These are phyloP conservation scores for Eriosoma lanigerum DNA, from an alignment of 1,140 invertebrate genomes.

Conservation along the genomic window DNA sequence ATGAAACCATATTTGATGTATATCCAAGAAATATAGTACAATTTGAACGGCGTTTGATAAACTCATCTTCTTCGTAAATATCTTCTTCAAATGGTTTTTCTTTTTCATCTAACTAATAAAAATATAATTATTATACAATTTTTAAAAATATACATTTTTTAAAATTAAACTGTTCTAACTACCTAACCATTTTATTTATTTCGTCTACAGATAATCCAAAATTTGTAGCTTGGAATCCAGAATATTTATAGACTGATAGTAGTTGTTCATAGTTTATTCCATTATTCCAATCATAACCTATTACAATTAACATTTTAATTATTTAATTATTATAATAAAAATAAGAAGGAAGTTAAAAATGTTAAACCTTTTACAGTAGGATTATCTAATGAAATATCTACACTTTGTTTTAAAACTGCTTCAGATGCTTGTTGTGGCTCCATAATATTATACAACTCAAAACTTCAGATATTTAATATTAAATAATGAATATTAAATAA, in stretches of 20 bases:
- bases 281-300: slow-evolving; percentile 90
- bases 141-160: too few relatives aligned
- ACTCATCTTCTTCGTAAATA: slow-evolving; percentile 77
- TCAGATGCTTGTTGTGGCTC: slow-evolving; percentile 40
- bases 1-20: slow-evolving; percentile 97
- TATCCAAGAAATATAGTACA: slow-evolving; percentile 98
- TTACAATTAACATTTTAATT: background rate
- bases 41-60: slow-evolving; percentile 73
- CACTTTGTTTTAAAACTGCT: slow-evolving; percentile 38
- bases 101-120: slow-evolving; percentile 63
- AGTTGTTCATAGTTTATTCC: slow-evolving; percentile 86
- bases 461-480: too few relatives aligned
- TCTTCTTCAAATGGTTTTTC: slow-evolving; percentile 68
- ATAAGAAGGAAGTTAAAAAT: background rate
- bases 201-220: slow-evolving; percentile 88
- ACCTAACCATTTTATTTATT: slow-evolving; percentile 85
- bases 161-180: slow-evolving; percentile 6
- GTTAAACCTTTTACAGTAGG: slow-evolving; percentile 13
- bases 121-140: background rate
- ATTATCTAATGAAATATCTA: slow-evolving; percentile 21
- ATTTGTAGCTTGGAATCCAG: slow-evolving; percentile 96
- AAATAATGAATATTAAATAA: too few relatives aligned
- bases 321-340: background rate
- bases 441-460: background rate
- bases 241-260: slow-evolving; percentile 75